Percentiles rank a stretch among this genome's conserved stretches.
Conservation (phyloP, 2,113 vertebrate genomes). For the Perognathus longimembris region DNA sequence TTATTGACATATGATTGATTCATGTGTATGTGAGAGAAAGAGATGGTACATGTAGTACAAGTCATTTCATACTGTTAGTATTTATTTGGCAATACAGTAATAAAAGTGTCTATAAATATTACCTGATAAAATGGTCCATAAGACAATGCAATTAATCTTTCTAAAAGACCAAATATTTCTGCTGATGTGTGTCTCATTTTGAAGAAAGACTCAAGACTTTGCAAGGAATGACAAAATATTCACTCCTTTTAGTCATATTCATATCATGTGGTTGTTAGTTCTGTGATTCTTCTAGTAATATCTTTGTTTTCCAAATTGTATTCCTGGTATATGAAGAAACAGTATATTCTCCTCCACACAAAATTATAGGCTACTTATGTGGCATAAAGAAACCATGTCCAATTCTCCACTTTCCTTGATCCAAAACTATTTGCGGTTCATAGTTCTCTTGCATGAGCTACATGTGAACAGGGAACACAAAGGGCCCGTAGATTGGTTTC, state of each 20-base stretch:
- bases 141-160: conserved; percentile 1
- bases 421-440: neutral
- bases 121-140: neutral
- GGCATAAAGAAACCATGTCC: neutral
- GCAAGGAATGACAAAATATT: neutral
- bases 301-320: neutral
- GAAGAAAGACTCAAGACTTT: neutral
- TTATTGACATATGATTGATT: neutral
- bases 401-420: neutral
- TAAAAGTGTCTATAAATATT: neutral
- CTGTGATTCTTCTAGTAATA: neutral
- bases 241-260: neutral
- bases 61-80: conserved; percentile 27
- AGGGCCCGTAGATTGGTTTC: too few relatives aligned
- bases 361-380: neutral
- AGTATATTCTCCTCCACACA: neutral
- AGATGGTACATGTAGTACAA: neutral
- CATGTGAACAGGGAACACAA: neutral
- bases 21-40: neutral
- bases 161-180: neutral
- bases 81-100: neutral
- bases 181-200: neutral
- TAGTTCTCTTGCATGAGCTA: neutral
- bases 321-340: conserved; percentile 26
- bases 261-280: neutral